These are phyloP conservation scores for Aethina tumida DNA, from an alignment of 1,140 invertebrate genomes.

Conservation along the genomic window DNA sequence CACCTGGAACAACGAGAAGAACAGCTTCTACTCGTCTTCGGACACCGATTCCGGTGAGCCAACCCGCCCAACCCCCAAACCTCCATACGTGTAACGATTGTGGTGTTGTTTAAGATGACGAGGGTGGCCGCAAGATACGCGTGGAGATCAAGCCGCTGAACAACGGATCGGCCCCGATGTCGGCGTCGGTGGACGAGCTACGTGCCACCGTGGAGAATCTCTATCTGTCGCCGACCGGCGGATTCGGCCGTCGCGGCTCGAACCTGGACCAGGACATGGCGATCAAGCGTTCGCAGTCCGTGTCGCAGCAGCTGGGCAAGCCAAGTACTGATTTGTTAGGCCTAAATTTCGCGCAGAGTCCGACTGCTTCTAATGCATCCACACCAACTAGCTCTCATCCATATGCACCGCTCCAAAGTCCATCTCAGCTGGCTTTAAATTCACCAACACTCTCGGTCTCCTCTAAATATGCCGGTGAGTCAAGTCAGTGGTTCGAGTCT, in stretches of 20 bases:
- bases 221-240: constrained; percentile 69
- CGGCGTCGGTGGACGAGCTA: constrained; percentile 88
- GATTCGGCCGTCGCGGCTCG: constrained; percentile 44
- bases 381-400: constrained; percentile 77
- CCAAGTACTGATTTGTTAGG: constrained; percentile 71
- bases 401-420: constrained; percentile 69
- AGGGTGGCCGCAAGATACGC: constrained; percentile 78
- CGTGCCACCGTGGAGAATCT: constrained; percentile 86
- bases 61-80: too few species aligned
- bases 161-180: constrained; percentile 77
- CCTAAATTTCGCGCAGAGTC: constrained; percentile 67
- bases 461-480: constrained; percentile 41
- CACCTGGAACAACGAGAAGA: constrained; percentile 57
- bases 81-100: too few species aligned
- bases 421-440: constrained; percentile 40
- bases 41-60: constrained; percentile 89
- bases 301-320: constrained; percentile 70
- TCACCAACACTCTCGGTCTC: constrained; percentile 43
- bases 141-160: constrained; percentile 92
- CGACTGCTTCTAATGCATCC: constrained; percentile 71
- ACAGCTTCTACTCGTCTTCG: constrained; percentile 82
- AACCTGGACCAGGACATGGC: constrained; percentile 50
- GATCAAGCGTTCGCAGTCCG: constrained; percentile 69
- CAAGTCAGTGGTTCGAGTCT: too few species aligned
- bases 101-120: constrained; percentile 49